Evolutionary conservation across 2,797 vertebrate species (phyloP).

Genomic region (Crax fasciolata): DNA sequence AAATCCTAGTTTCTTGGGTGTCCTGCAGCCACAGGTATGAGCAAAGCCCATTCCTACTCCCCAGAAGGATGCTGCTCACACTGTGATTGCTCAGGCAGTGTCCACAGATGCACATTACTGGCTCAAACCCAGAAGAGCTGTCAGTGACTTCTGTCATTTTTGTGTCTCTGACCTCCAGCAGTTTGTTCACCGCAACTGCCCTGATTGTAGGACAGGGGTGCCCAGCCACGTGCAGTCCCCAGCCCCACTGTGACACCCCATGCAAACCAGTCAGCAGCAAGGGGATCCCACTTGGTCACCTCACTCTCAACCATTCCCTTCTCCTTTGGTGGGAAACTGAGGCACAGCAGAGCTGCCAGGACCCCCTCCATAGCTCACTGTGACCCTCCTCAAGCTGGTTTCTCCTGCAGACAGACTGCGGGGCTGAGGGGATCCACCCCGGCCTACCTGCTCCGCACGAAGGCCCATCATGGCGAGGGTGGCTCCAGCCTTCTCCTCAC

Average conservation of each 20-base stretch:
- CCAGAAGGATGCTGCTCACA: rapidly evolving
- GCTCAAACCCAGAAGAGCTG: background rate
- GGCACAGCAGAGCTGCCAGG: background rate
- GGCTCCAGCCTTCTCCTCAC: rapidly evolving
- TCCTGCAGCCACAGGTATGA: background rate
- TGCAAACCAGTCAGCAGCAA: background rate
- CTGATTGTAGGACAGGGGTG: rapidly evolving
- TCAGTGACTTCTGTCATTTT: background rate
- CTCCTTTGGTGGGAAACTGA: background rate
- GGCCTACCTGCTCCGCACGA: background rate
- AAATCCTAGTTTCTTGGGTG: background rate
- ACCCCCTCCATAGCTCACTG: background rate
- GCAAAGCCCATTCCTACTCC: background rate
- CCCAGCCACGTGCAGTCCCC: background rate
- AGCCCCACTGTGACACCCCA: background rate
- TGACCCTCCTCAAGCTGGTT: background rate
- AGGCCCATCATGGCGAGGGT: background rate
- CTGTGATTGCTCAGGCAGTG: rapidly evolving
- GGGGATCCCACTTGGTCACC: background rate
- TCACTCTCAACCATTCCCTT: background rate
- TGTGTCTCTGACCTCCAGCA: background rate
- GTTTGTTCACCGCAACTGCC: too few species aligned
- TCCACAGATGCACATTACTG: rapidly evolving
- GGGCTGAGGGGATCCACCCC: background rate
- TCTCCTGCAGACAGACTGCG: background rate